These are phyloP conservation scores for Melinopterus prodromus DNA, from an alignment of 2,888 invertebrate species.

Conservation along the genomic window DNA sequence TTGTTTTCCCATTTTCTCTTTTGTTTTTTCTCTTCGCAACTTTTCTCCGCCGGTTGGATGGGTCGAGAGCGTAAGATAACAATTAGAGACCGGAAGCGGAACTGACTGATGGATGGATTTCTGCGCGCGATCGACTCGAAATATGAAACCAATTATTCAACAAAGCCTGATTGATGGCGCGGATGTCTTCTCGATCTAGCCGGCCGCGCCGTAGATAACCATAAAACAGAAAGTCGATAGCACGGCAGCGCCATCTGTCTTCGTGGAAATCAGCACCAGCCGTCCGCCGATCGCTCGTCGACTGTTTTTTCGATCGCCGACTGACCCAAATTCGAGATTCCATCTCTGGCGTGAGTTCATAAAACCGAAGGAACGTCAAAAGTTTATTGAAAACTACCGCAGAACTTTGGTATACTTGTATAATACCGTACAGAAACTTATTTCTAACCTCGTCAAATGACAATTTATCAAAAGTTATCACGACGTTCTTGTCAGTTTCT, in stretches of 20 bases:
- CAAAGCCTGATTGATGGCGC: not conserved
- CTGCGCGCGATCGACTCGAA: constrained; percentile 30
- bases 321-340: not conserved
- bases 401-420: no score
- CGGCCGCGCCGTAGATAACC: no score
- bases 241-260: not conserved
- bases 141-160: constrained; percentile 41
- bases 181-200: not conserved
- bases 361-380: not conserved
- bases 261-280: not conserved
- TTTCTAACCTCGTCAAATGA: no score
- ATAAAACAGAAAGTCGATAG: not conserved
- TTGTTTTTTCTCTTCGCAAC: not conserved
- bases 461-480: no score
- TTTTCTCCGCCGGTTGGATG: not conserved
- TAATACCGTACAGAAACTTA: no score
- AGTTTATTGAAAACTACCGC: no score
- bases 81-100: constrained; percentile 26
- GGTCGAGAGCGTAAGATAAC: constrained; percentile 26
- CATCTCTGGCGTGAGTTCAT: not conserved
- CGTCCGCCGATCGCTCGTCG: not conserved
- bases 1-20: not conserved
- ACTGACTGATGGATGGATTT: constrained; percentile 33
- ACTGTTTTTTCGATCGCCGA: not conserved
- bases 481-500: no score